Conservation (phyloP, 2,888 invertebrate genomes). For the Stenoptilia bipunctidactyla region DNA sequence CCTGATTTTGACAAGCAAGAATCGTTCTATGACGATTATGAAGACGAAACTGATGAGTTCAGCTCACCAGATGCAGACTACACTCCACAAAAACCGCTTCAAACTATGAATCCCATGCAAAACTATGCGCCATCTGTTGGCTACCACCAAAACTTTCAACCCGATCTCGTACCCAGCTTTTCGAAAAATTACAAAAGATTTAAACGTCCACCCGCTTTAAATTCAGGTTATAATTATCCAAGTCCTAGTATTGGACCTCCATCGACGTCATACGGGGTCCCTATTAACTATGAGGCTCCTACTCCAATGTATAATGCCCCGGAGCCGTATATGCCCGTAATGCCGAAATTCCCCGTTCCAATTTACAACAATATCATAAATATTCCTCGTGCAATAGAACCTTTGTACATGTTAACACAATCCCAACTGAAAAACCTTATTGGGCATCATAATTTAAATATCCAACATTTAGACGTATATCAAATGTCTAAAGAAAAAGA, state of each 20-base stretch:
- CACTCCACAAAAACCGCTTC: constrained; percentile 7
- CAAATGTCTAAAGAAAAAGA: constrained; percentile 30
- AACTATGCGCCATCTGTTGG: constrained; percentile 22
- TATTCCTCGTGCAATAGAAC: constrained; percentile 25
- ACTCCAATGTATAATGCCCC: constrained; percentile 11
- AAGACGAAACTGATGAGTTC: constrained; percentile 24
- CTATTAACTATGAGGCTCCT: constrained; percentile 11
- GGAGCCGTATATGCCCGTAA: constrained; percentile 14
- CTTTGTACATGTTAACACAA: constrained; percentile 50
- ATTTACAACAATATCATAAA: background rate
- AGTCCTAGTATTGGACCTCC: constrained; percentile 16
- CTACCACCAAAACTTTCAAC: constrained; percentile 17
- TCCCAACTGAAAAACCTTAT: constrained; percentile 44
- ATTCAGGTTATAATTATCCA: constrained; percentile 4
- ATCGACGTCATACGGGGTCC: constrained; percentile 24
- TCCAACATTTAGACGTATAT: constrained; percentile 46
- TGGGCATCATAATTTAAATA: constrained; percentile 46
- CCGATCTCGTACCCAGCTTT: constrained; percentile 22
- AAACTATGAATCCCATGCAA: constrained; percentile 10
- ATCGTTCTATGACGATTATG: constrained; percentile 22
- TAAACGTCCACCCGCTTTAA: constrained; percentile 16
- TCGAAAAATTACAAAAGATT: constrained; percentile 22
- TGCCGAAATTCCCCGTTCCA: background rate
- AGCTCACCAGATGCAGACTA: constrained; percentile 24
- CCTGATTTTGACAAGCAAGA: constrained; percentile 22